Conservation (phyloP, 2,797 vertebrate species). For the Oophaga sylvatica region DNA sequence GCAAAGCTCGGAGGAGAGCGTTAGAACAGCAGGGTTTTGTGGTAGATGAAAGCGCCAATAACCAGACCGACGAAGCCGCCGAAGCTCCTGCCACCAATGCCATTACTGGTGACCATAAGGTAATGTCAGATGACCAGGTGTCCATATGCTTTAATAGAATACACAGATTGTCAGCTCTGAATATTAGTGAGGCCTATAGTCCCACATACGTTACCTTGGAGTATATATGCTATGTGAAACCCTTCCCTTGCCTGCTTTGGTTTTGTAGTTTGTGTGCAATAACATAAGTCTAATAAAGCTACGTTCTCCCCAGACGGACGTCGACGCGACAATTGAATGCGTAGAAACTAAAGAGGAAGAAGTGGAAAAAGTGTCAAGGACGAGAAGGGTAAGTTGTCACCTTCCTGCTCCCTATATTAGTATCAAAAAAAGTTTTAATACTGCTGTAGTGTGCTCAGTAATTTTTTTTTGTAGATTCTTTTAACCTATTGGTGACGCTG, state of each 20-base stretch:
- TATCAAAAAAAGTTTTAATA: no score
- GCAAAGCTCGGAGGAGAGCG: conserved; percentile 90
- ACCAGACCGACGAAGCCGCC: conserved; percentile 78
- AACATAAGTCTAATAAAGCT: background rate
- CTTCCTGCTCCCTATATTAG: no score
- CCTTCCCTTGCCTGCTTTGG: background rate
- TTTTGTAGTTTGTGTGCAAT: background rate
- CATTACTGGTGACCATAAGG: conserved; percentile 83
- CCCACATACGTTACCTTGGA: background rate
- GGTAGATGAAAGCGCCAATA: conserved; percentile 77
- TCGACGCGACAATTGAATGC: conserved; percentile 77
- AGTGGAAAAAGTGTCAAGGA: conserved; percentile 70
- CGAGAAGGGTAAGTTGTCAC: conserved; percentile 79
- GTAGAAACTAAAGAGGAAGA: conserved; percentile 83
- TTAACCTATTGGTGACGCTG: no score
- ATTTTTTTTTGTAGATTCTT: no score
- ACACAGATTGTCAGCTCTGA: background rate
- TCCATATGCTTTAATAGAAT: background rate
- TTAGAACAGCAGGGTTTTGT: conserved; percentile 78
- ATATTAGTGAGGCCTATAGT: background rate
- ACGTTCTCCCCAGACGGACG: background rate
- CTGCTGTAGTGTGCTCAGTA: no score
- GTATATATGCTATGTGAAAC: background rate
- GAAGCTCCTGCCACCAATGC: conserved; percentile 72
- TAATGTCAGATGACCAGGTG: conserved; percentile 62